Conservation (phyloP, 2,113 vertebrate species). For the Rana temporaria region DNA sequence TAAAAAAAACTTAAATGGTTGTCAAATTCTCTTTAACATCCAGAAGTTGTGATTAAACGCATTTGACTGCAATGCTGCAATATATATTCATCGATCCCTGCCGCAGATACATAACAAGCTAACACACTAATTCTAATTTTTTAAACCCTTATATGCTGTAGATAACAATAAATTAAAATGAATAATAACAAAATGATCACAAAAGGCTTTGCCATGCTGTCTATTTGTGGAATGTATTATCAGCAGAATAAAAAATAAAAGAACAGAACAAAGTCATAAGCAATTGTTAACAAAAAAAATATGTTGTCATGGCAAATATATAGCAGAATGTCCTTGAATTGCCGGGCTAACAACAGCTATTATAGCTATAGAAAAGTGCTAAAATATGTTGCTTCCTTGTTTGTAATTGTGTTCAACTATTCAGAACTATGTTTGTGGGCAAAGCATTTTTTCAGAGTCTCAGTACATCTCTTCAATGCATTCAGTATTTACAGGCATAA, state of each 20-base stretch:
- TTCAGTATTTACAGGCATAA: slow-evolving; percentile 44
- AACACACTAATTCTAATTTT: neutral
- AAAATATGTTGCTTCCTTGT: slow-evolving; percentile 28
- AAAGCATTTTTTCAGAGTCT: slow-evolving; percentile 44
- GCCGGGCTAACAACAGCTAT: slow-evolving; percentile 40
- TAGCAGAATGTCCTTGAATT: slow-evolving; percentile 44
- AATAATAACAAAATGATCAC: slow-evolving; percentile 17
- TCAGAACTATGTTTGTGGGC: slow-evolving; percentile 48
- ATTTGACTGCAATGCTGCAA: no score
- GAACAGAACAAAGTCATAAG: slow-evolving; percentile 25
- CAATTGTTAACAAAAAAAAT: slow-evolving; percentile 46
- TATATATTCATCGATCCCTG: no score
- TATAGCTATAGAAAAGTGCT: slow-evolving; percentile 26
- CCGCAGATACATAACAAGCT: neutral
- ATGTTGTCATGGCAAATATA: slow-evolving; percentile 41
- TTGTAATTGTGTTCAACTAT: slow-evolving; percentile 33
- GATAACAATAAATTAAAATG: slow-evolving; percentile 5
- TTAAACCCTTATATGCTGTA: neutral
- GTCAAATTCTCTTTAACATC: no score
- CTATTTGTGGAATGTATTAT: slow-evolving; percentile 35
- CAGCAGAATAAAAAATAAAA: slow-evolving; percentile 20
- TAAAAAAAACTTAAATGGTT: no score
- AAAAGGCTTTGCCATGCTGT: neutral
- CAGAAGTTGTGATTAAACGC: no score
- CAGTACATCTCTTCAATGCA: slow-evolving; percentile 40